Conservation (phyloP, 2,888 invertebrate species). For the Mesochorus sp. region DNA sequence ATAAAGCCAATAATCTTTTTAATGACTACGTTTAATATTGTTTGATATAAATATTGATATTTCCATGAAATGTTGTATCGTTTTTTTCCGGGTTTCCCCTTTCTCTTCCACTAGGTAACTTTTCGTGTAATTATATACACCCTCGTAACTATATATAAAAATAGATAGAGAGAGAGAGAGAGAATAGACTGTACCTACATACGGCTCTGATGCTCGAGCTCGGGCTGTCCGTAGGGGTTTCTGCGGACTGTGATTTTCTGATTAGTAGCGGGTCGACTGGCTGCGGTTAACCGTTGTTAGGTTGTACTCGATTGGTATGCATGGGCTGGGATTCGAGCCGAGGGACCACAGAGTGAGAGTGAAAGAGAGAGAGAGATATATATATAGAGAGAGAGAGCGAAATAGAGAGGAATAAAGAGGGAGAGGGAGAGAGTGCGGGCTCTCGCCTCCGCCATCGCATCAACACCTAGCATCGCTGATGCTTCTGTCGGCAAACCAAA, state of each 20-base stretch:
- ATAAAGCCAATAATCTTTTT: no score
- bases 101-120: no score
- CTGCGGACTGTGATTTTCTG: slow-evolving; percentile 81
- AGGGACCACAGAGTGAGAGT: slow-evolving; percentile 59
- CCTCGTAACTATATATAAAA: no score
- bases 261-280: slow-evolving; percentile 81
- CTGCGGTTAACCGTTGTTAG: slow-evolving; percentile 81
- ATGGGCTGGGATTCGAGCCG: slow-evolving; percentile 80
- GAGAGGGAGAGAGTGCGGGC: slow-evolving; percentile 50
- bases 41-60: no score
- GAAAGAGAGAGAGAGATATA: slow-evolving; percentile 55
- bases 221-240: slow-evolving; percentile 75
- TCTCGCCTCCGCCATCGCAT: slow-evolving; percentile 47
- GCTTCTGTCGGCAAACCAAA: slow-evolving; percentile 28
- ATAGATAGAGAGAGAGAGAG: no score
- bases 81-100: no score
- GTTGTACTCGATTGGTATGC: slow-evolving; percentile 81
- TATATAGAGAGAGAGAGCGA: slow-evolving; percentile 58
- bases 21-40: no score
- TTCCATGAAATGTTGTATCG: no score
- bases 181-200: slow-evolving; percentile 8
- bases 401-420: slow-evolving; percentile 55
- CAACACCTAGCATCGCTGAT: slow-evolving; percentile 60
- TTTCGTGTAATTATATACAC: no score
- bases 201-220: slow-evolving; percentile 34